Conservation (phyloP, 2,797 vertebrate genomes). For the Loris lydekkerianus region DNA sequence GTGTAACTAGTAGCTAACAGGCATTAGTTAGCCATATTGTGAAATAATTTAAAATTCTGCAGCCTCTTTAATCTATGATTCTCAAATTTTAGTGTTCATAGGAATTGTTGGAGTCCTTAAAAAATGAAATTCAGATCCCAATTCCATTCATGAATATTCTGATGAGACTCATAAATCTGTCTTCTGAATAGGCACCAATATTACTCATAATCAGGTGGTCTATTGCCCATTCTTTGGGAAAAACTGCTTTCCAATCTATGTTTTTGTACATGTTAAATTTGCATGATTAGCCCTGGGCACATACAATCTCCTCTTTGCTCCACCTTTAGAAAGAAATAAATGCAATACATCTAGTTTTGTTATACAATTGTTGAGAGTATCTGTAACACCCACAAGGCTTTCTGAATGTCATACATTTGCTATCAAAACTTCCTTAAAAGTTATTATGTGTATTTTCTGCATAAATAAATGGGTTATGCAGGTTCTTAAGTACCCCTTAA, state of each 20-base stretch:
- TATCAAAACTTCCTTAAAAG: constrained; percentile 64
- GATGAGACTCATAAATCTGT: not conserved
- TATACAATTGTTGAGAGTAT: not conserved
- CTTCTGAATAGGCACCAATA: not conserved
- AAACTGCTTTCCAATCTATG: not conserved
- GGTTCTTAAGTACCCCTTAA: constrained; percentile 56
- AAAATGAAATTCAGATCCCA: constrained; percentile 10
- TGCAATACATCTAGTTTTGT: constrained; percentile 7
- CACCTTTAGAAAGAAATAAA: not conserved
- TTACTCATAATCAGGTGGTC: not conserved
- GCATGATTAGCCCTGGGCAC: not conserved
- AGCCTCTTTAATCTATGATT: not conserved
- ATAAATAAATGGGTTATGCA: constrained; percentile 64
- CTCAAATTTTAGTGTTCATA: not conserved
- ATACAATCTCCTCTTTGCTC: not conserved
- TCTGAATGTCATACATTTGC: constrained; percentile 56
- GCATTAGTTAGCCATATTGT: not conserved
- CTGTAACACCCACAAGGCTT: constrained; percentile 24
- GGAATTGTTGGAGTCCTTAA: not conserved
- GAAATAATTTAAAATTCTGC: not conserved
- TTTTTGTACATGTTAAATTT: not conserved
- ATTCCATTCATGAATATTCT: not conserved
- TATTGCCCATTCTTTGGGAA: not conserved
- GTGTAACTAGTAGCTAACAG: not conserved
- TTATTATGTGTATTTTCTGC: constrained; percentile 64